phyloP scores from a whole-genome alignment of 2,888 invertebrate genomes.

The Cancer borealis region DNA sequence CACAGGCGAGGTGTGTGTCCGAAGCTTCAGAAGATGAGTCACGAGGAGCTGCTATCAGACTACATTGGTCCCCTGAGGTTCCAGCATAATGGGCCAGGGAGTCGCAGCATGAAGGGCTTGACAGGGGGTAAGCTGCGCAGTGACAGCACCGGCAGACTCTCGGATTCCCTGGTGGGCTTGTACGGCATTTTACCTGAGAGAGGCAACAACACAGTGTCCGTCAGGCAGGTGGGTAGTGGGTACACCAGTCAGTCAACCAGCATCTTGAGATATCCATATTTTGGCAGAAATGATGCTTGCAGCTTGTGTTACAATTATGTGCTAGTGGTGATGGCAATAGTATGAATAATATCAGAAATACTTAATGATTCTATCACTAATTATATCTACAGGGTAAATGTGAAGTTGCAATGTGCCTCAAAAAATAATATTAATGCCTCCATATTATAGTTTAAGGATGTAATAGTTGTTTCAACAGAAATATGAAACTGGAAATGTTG shows the following conservation, averaged over 20 bases:
- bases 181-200: slow-evolving; percentile 44
- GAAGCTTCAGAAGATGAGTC: slow-evolving; percentile 77
- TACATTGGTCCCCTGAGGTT: slow-evolving; percentile 78
- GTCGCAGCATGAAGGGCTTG: slow-evolving; percentile 77
- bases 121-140: slow-evolving; percentile 77
- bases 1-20: slow-evolving; percentile 78
- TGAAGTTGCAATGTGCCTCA: not conserved
- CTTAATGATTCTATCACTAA: too few species aligned
- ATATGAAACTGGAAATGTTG: too few species aligned
- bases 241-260: not conserved
- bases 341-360: too few species aligned
- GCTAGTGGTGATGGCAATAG: too few species aligned
- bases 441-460: too few species aligned
- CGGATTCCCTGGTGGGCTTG: slow-evolving; percentile 60
- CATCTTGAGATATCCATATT: not conserved
- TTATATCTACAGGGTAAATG: not conserved
- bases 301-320: too few species aligned
- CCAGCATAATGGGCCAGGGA: slow-evolving; percentile 76
- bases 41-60: slow-evolving; percentile 78
- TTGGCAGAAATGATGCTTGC: not conserved
- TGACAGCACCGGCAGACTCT: slow-evolving; percentile 64
- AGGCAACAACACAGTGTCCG: slow-evolving; percentile 51
- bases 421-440: too few species aligned
- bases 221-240: slow-evolving; percentile 62
- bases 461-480: too few species aligned